These are phyloP conservation scores for Lasius fuliginosus DNA, from an alignment of 2,888 invertebrate genomes.

Conservation along the genomic window DNA sequence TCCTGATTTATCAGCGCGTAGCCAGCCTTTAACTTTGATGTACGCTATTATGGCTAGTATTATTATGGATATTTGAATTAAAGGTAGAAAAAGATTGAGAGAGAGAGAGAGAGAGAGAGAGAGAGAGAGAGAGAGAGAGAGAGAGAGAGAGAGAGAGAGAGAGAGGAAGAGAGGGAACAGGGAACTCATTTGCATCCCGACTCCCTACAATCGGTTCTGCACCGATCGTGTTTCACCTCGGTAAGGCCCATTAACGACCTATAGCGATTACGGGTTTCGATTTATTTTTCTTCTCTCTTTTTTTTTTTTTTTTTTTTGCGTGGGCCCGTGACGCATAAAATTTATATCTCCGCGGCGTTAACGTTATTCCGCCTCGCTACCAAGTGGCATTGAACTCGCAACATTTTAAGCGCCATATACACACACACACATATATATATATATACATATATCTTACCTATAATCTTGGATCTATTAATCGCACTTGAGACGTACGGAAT, in stretches of 20 bases:
- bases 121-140: no score
- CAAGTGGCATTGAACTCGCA: constrained; percentile 50
- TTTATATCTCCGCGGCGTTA: constrained; percentile 20
- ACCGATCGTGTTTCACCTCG: background rate
- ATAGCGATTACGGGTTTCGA: constrained; percentile 25
- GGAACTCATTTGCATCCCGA: constrained; percentile 25
- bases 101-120: background rate
- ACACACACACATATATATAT: no score
- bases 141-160: background rate
- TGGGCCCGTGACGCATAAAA: constrained; percentile 19
- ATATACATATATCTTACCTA: background rate
- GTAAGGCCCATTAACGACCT: constrained; percentile 16
- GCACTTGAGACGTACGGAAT: background rate
- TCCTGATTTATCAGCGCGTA: constrained; percentile 27
- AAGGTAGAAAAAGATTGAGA: background rate
- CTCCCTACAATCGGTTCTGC: constrained; percentile 7
- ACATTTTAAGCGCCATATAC: constrained; percentile 12
- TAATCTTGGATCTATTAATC: constrained; percentile 24
- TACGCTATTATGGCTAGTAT: background rate
- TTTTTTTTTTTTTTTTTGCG: background rate
- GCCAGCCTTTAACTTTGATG: background rate
- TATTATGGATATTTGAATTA: constrained; percentile 20
- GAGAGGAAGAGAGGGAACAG: background rate
- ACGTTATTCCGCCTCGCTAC: background rate
- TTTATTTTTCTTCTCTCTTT: constrained; percentile 11